Base-by-base conservation (phyloP, 2,888 invertebrate genomes). In the Caenorhabditis macrosperma region DNA sequence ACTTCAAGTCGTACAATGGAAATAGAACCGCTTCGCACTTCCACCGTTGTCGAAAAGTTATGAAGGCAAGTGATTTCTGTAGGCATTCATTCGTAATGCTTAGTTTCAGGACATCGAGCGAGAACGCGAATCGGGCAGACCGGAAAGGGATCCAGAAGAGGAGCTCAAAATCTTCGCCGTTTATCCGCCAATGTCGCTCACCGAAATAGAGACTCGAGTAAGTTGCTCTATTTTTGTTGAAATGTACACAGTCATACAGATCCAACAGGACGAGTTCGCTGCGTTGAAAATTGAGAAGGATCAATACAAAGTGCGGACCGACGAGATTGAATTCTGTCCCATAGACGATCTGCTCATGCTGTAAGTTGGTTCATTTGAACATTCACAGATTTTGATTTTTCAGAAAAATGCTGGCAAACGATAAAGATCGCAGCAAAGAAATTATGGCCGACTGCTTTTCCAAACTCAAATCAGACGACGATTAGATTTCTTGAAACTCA, bases 1-100 rank as follows among this genome's bases (percentile, higher is more conserved):
- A 57, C 4, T 75, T 69, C 46, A 35, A 48, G 10, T 59, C 79
- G 7, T 71, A 52, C 38, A 80, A 80, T 54, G 79, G 79, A 5
- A 80, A 80, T 24, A 24, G 79, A 24, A 48, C 50, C 2, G 79
- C 79, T 5, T 75, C 75, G 1, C 79, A 80, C 41, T 54, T 38
- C 33, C 79, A 80, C 26, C 30, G 60, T 10, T 80, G 79, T 41
- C 52, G 66, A n/a, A 12, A 20, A 22, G 0, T 15, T 1, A 63
- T 68, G 10, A 22, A 20, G 41, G 78, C 74, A 33, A 17, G 57
- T 26, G n/a, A 46, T 28, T 41, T 38, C 61, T 38, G 54, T 12
- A 20, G 20, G 28, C 12, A 17, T n/a, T 57, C 22, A 7, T 20
- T n/a, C n/a, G n/a, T n/a, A n/a, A n/a, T n/a, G n/a, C n/a, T n/a